Base-by-base conservation (phyloP, 2,888 invertebrate genomes). In the Trissoscelio sp. region DNA sequence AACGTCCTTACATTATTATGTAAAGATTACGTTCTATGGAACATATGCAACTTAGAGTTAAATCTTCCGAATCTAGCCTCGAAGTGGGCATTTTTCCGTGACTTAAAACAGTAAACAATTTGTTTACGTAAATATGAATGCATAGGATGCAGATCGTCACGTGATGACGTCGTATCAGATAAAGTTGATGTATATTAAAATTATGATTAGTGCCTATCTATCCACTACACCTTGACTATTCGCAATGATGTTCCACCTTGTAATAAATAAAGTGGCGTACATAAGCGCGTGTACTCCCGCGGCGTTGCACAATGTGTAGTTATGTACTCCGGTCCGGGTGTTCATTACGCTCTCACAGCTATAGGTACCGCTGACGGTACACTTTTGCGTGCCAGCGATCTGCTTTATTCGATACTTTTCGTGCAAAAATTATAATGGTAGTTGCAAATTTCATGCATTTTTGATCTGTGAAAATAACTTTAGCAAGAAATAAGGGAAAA, bases 191-290 rank as follows among this genome's bases (percentile, higher is more conserved):
- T n/a, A n/a, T 42, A 67, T 77, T 77, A 67, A 67, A 67, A 77
- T 77, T 66, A 77, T 77, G 75, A 77, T 67, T 58, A 46, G 66
- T 20, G 67, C 14, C n/a, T 24, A 31, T 55, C 39, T 39, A 34
- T 58, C 22, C 14, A 20, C 57, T 66, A 46, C 48, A 58, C 66
- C 58, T 77, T 77, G 77, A 55, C 69, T 69, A 67, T 69, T 69
- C 42, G 77, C 77, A 60, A 77, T 77, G 69, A 77, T 62, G 51
- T 66, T 75, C 60, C 55, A 62, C 51, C 58, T 44, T 46, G 77
- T 69, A 69, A 77, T 77, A 60, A 69, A 77, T 77, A 77, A 77
- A 69, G 62, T 42, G 44, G 60, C 66, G 48, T 60, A 60, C 75
- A 67, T 69, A 69, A 58, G 77, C 69, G 60, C 69, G 77, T 67